phyloP scores from a whole-genome alignment of 1,140 invertebrate species.

The Diorhabda carinulata region DNA sequence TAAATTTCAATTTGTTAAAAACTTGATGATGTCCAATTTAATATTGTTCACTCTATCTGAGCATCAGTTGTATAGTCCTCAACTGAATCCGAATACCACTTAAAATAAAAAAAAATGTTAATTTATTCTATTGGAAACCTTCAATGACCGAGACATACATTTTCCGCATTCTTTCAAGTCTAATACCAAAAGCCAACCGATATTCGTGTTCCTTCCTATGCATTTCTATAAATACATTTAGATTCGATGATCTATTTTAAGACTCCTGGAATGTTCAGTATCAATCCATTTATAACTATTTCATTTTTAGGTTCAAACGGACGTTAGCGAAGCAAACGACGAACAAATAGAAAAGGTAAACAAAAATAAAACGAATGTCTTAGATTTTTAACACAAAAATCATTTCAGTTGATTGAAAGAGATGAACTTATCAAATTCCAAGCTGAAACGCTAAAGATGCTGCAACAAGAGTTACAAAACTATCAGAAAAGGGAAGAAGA shows the following conservation, averaged over 20 bases:
- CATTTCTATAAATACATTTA: not conserved
- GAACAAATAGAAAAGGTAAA: conserved; percentile 6
- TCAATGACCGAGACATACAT: not conserved
- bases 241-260: conserved; percentile 4
- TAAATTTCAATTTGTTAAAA: no score
- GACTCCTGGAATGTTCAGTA: not conserved
- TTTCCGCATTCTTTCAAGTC: not conserved
- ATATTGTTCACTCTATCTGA: no score
- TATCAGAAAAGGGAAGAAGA: conserved; percentile 20
- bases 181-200: no score
- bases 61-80: no score
- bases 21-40: no score
- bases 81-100: no score
- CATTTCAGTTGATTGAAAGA: conserved; percentile 25
- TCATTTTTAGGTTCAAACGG: conserved; percentile 11
- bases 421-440: conserved; percentile 25
- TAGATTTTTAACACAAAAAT: not conserved
- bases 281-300: not conserved
- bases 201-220: not conserved
- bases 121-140: no score
- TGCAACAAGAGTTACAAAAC: conserved; percentile 29
- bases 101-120: no score
- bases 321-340: not conserved
- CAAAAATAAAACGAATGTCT: not conserved
- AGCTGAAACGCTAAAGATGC: conserved; percentile 27